Conservation (phyloP, 2,888 invertebrate species). For the Scelioninae gen. 2 region DNA sequence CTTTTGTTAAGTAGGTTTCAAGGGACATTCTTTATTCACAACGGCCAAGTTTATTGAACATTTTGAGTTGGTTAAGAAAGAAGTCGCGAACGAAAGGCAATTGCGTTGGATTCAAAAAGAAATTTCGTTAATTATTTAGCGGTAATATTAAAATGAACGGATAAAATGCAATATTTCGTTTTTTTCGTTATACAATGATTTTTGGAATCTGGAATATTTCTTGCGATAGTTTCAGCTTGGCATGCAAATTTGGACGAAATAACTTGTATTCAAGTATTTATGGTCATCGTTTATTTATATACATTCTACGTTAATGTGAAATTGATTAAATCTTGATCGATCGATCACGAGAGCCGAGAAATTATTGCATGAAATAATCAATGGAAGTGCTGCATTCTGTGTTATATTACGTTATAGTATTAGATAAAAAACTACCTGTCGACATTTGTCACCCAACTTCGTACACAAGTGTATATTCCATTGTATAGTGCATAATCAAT, state of each 20-base stretch:
- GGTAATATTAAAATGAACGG: too few relatives aligned
- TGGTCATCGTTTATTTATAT: too few relatives aligned
- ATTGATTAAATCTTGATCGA: neutral
- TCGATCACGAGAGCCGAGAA: neutral
- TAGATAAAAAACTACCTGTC: constrained; percentile 3
- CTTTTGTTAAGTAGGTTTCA: constrained; percentile 15
- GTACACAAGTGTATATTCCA: constrained; percentile 8
- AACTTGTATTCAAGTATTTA: too few relatives aligned
- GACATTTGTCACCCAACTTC: constrained; percentile 27
- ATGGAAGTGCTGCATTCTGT: neutral
- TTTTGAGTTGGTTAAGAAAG: constrained; percentile 18
- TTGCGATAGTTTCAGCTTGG: too few relatives aligned
- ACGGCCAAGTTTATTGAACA: constrained; percentile 21
- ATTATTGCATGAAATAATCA: neutral
- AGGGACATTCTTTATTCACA: constrained; percentile 21
- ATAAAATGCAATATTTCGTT: too few relatives aligned
- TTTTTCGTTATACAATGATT: too few relatives aligned
- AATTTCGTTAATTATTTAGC: neutral
- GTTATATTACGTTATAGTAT: constrained; percentile 10
- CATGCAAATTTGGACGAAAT: too few relatives aligned
- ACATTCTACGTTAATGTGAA: neutral
- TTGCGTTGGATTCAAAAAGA: neutral
- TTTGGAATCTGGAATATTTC: too few relatives aligned
- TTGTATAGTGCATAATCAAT: constrained; percentile 21
- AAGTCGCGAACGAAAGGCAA: constrained; percentile 1